Base-by-base conservation (phyloP, 2,888 invertebrate species). In the Philopedon plagiatum region DNA sequence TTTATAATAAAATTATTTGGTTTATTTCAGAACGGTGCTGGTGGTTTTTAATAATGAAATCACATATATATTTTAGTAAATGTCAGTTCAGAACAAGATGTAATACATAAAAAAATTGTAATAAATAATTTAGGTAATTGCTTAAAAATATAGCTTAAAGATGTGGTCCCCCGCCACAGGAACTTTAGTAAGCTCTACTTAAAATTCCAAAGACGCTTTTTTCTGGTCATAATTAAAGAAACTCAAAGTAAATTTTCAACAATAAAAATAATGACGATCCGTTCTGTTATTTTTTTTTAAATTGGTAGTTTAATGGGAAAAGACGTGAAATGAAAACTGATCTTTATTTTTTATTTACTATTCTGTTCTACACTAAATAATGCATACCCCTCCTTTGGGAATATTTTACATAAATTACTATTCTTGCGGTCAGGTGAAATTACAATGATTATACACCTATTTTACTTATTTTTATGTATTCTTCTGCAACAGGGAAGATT, bases 391-490 rank as follows among this genome's bases (percentile, higher is more conserved):
- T 54, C 44, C 29, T 54, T 54, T 11, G 29, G 9, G 51, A 29
- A 54, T 54, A 54, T 54, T 54, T 29, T 54, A 29, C 51, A 1
- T 54, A 54, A 54, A 29, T 54, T 54, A 32, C 41, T 49, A 49
- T 49, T 29, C 19, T 46, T 7, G 32, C 46, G 46, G 62, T 62
- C 62, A 44, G 13, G 18, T 11, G 32, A 49, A 62, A 62, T 62
- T 49, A 62, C 29, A 32, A 62, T 32, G 32, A 62, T 62, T 34
- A 46, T 29, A 62, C 26, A 32, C 11, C 44, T 46, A 46, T 44
- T 61, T 62, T 49, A 29, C 32, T 13, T 62, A 62, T 62, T 62
- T 62, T 62, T 62, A 49, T 32, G 49, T 46, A 62, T 62, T 46
- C 41, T 46, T 44, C 18, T 44, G 26, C 29, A 44, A 26, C 44